Conservation (phyloP, 2,888 invertebrate species). For the Eledona agricola region DNA sequence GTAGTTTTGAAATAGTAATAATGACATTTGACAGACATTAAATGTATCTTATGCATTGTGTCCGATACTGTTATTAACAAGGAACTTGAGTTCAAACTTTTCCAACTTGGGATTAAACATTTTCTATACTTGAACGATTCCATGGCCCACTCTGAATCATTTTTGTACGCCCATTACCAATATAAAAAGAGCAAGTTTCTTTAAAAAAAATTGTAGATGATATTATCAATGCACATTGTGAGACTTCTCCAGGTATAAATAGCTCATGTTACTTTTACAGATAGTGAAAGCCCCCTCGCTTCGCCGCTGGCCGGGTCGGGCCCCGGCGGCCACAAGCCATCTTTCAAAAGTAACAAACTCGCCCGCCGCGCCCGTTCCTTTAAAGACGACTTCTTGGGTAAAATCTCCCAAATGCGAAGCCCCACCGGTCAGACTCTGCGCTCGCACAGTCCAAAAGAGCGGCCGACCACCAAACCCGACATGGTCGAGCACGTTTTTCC, state of each 20-base stretch:
- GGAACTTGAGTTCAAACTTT: too few species aligned
- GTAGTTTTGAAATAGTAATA: too few species aligned
- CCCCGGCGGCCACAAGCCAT: constrained; percentile 77
- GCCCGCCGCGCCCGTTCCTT: constrained; percentile 89
- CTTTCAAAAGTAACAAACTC: constrained; percentile 83
- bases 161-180: too few species aligned
- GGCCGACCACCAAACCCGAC: constrained; percentile 53
- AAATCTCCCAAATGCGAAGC: constrained; percentile 89
- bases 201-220: neutral
- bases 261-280: constrained; percentile 45
- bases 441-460: constrained; percentile 63
- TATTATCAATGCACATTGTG: too few species aligned
- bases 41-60: too few species aligned
- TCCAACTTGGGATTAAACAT: too few species aligned
- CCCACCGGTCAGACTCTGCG: constrained; percentile 63
- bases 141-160: too few species aligned
- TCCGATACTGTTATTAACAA: too few species aligned
- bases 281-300: constrained; percentile 54
- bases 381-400: constrained; percentile 92
- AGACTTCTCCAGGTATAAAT: neutral
- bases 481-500: constrained; percentile 40
- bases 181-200: too few species aligned
- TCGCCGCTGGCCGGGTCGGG: constrained; percentile 59
- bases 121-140: too few species aligned
- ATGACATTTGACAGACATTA: too few species aligned